Evolutionary conservation across 2,797 vertebrate genomes (phyloP).

Genomic region (Sebastes trivittatus): DNA sequence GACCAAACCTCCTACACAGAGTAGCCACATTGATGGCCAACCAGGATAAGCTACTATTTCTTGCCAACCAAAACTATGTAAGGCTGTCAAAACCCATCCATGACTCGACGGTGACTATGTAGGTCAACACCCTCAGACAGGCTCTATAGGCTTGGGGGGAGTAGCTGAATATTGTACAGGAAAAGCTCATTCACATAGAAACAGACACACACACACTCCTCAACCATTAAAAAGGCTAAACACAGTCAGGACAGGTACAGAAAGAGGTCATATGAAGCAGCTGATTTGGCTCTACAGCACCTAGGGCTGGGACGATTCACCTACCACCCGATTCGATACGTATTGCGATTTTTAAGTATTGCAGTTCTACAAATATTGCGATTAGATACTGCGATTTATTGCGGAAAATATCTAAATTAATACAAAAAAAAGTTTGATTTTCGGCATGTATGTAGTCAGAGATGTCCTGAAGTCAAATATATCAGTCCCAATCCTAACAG

Average conservation of each 20-base stretch:
- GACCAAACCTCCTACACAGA: not conserved
- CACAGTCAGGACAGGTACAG: conserved; percentile 15
- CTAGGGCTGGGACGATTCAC: no score
- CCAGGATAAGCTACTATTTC: conserved; percentile 8
- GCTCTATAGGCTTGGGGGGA: conserved; percentile 46
- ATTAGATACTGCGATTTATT: no score
- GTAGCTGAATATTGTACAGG: conserved; percentile 27
- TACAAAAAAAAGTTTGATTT: no score
- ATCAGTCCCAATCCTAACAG: not conserved
- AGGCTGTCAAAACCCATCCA: conserved; percentile 52
- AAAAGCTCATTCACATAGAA: not conserved
- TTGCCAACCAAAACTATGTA: conserved; percentile 17
- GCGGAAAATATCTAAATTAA: no score
- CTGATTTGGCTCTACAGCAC: not conserved
- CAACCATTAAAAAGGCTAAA: conserved; percentile 23
- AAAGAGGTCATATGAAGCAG: conserved; percentile 1
- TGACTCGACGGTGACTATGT: conserved; percentile 55
- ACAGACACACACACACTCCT: conserved; percentile 1
- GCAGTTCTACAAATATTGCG: no score
- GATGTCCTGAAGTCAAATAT: no score
- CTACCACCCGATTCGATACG: no score
- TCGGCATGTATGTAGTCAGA: no score
- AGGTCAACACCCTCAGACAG: conserved; percentile 58
- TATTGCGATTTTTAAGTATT: no score
- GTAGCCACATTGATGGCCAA: not conserved